Conservation (phyloP, 2,888 invertebrate genomes). For the Sesia apiformis region DNA sequence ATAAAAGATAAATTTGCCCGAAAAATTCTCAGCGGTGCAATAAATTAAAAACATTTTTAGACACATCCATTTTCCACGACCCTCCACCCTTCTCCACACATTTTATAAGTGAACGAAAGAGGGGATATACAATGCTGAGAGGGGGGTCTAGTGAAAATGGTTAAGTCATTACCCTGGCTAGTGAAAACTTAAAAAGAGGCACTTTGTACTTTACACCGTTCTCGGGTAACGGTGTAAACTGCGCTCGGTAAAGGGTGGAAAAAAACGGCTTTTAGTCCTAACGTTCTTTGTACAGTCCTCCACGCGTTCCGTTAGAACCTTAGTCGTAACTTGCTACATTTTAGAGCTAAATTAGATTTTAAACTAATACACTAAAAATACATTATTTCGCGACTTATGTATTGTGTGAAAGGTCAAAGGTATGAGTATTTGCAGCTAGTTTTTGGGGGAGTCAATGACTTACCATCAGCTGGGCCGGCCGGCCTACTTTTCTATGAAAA, state of each 20-base stretch:
- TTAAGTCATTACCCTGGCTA: constrained; percentile 16
- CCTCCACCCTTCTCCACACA: constrained; percentile 7
- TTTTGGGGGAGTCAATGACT: too few relatives aligned
- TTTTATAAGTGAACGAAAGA: constrained; percentile 4
- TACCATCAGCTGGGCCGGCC: too few relatives aligned
- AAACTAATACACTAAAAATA: too few relatives aligned
- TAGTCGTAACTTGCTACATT: background rate
- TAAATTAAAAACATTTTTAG: constrained; percentile 40
- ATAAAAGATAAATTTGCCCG: constrained; percentile 20
- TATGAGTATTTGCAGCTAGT: too few relatives aligned
- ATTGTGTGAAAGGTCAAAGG: too few relatives aligned
- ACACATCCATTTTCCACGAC: constrained; percentile 14
- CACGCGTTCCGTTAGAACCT: background rate
- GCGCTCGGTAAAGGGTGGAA: background rate
- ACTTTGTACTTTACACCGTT: constrained; percentile 31
- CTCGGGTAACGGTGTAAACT: background rate
- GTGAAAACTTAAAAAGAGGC: constrained; percentile 30
- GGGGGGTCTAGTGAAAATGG: constrained; percentile 18
- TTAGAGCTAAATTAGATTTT: background rate
- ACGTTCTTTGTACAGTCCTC: background rate
- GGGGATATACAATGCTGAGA: constrained; percentile 7
- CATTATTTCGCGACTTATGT: too few relatives aligned
- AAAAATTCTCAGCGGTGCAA: constrained; percentile 31
- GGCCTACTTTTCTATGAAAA: too few relatives aligned
- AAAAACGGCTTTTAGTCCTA: background rate